Base-by-base conservation (phyloP, 2,888 invertebrate species). In the Phyto melanocephala region DNA sequence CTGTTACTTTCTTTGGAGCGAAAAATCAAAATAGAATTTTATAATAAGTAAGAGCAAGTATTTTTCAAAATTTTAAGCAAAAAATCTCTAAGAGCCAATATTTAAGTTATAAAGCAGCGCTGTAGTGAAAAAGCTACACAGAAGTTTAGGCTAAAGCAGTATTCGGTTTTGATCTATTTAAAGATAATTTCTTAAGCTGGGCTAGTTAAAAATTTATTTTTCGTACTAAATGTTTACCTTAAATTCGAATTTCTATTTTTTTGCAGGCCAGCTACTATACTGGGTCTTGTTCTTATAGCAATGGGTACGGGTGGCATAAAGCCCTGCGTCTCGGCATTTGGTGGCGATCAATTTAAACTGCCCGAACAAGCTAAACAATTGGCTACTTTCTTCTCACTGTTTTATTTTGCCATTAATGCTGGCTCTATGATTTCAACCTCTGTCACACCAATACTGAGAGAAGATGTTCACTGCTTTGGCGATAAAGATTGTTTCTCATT, bases 301-400 rank as follows among this genome's bases (percentile, higher is more conserved):
- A 87, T 98, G 13, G 98, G 98, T 0, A 97, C 98, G 0, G 98
- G 98, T 1, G 98, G 98, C 1, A 99, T 99, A 86, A 99, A 99
- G 88, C 98, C 98, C 0, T 98, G 98, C 88, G 98, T 99, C 0
- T 93, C 97, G 0, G 97, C 98, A 0, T 98, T 99, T 90, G 99
- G 98, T 0, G 98, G 98, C 0, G 98, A 99, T 90, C 98, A 98
- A 91, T 98, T 98, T 90, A 92, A 94, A 60, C 86, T 96, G 60
- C 96, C 96, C 0, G 94, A 96, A 84, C 96, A 98, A 91, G 94
- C 94, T 86, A 92, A 92, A 86, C 95, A 96, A 88, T 92, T 98
- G 80, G 94, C 95, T 15, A 94, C 94, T 80, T 99, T 97, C 92
- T 99, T 99, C 92, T 98, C 98, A 0, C 92, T 98, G 0, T 99